A percentile compares a stretch with the other conserved stretches of the same genome.
phyloP scores from a whole-genome alignment of 2,888 invertebrate genomes.

The Nezara viridula region DNA sequence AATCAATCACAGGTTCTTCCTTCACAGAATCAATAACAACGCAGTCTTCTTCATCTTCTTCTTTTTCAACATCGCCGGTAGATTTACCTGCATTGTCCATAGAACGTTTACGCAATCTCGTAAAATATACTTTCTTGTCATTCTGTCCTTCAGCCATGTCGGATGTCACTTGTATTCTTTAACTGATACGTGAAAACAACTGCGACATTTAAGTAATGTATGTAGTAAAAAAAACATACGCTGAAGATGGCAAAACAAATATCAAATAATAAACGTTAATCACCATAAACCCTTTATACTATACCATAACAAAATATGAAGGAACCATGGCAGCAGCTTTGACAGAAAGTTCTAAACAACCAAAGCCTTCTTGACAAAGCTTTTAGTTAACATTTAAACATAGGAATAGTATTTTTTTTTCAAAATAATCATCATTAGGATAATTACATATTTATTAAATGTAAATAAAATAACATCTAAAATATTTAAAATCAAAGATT shows the following conservation, averaged over 20 bases:
- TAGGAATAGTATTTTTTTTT: neutral
- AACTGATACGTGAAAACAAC: neutral
- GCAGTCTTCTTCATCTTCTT: conserved; percentile 27
- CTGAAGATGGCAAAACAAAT: neutral
- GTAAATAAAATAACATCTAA: neutral
- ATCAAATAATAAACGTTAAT: neutral
- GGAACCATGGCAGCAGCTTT: conserved; percentile 28
- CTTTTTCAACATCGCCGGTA: neutral
- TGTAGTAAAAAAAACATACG: neutral
- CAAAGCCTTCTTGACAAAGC: neutral
- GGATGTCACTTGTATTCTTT: neutral
- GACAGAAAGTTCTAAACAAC: conserved; percentile 14
- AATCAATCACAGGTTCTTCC: conserved; percentile 44
- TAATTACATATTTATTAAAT: neutral
- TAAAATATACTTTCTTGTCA: conserved; percentile 57
- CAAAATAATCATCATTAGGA: neutral
- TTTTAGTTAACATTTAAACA: neutral
- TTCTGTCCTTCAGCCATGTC: conserved; percentile 54
- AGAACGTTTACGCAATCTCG: conserved; percentile 39
- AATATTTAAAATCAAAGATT: neutral
- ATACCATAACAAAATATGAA: neutral
- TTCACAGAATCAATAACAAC: conserved; percentile 29
- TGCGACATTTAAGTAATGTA: neutral
- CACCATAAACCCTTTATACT: neutral
- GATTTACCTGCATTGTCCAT: conserved; percentile 45